Base-by-base conservation (phyloP, 2,797 vertebrate genomes). In the Hypotaenidia philippensis region DNA sequence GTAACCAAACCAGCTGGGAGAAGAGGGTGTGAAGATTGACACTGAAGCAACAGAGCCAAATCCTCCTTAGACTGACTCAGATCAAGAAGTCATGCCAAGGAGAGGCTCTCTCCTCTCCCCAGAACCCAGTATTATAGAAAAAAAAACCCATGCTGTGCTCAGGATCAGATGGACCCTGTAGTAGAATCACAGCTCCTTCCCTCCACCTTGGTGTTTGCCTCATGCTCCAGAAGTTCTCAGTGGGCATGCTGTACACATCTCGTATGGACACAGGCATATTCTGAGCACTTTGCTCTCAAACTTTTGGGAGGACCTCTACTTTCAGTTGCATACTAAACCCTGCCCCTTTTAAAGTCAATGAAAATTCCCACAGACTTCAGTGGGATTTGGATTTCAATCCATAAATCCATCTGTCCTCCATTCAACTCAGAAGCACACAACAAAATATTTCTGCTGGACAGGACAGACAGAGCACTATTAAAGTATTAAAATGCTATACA, bases 101-200 rank as follows among this genome's bases (percentile, higher is more conserved):
- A 36, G 20, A 38, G 8, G 5, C 23, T 70, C 27, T 9, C 10
- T 61, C n/a, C 68, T 69, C 36, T 61, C 19, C 34, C 27, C 25
- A 45, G 8, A 75, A 8, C 17, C 41, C 45, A 19, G 45, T 5
- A 5, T 10, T 79, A 5, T 8, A 63, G 52, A 22, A 47, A 22
- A 45, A 34, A 59, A 70, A 57, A 1, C 3, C 0, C 0, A 0
- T 20, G 8, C 10, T 49, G 50, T 65, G 32, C 31, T 20, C 13
- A 27, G 29, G 32, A n/a, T n/a, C 23, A 49, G 50, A 41, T 13
- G 15, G 38, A 90, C 13, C 17, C 21, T 53, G 29, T 36, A 56
- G 71, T 23, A 78, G 29, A 92, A 25, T 18, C 1, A 1, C 10
- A 0, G 0, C 11, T 64, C 56, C 53, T 66, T 50, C 14, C 22